Base-by-base conservation (phyloP, 2,797 vertebrate species). In the Stomatorhinus walkeri region DNA sequence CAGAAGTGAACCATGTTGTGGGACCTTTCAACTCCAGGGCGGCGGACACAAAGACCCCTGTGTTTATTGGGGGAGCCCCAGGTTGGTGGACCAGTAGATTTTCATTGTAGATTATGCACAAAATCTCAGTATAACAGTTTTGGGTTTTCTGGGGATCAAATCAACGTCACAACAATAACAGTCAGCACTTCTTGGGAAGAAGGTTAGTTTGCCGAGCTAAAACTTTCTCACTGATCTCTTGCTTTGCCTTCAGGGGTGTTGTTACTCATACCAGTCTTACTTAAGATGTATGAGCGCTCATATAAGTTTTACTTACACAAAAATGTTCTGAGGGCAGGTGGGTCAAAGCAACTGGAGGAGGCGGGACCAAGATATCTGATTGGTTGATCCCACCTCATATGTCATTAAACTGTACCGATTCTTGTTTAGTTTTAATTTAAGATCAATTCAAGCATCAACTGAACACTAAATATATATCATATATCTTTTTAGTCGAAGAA, bases 51-150 rank as follows among this genome's bases (percentile, higher is more conserved):
- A 96, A 91, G 87, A 95, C 96, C 52, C 96, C 97, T 0, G 95
- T 99, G 72, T 98, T 98, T 93, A 95, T 99, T 88, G 98, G 98
- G 81, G 98, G 98, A 91, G 96, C 96, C 90, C 97, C 98, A 96
- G 97, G 98, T 99, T 92, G 89, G 94, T 89, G 85, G 9, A 43
- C 16, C 83, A 14, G 64, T 64, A 51, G 12, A 49, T 88, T 72
- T 76, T 22, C 87, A 36, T 12, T 87, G 40, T 87, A 56, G 8
- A 87, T 61, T 87, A 40, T 9, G 40, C 76, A 81, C 36, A 46
- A 81, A 81, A 81, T 56, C 49, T 86, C n/a, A 48, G n/a, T 84
- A 14, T 49, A 85, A 85, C 48, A 49, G 43, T 32, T 52, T 28
- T 85, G 46, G 22, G 10, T 51, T 85, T 0, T 49, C 83, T 51